A percentile compares a stretch with the other conserved stretches of the same genome.
Evolutionary conservation across 2,888 invertebrate species (phyloP).

Genomic region (Atethmia centrago): DNA sequence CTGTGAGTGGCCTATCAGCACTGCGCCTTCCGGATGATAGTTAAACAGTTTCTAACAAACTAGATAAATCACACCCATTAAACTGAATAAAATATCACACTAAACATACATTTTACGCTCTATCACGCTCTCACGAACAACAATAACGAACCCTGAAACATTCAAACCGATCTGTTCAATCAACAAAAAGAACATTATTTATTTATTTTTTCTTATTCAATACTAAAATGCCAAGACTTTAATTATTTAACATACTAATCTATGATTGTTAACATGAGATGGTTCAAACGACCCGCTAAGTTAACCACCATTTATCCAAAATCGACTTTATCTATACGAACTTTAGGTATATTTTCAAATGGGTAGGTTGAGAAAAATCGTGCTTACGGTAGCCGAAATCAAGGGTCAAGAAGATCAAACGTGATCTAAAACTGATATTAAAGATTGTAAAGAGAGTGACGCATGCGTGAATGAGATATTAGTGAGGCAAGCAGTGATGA

Average conservation of each 20-base stretch:
- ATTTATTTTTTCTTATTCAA: slow-evolving; percentile 69
- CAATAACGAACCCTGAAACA: slow-evolving; percentile 44
- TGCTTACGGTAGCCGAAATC: slow-evolving; percentile 89
- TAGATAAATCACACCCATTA: slow-evolving; percentile 18
- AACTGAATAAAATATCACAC: slow-evolving; percentile 1
- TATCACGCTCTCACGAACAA: slow-evolving; percentile 39
- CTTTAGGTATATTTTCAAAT: slow-evolving; percentile 69
- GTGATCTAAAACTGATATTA: slow-evolving; percentile 89
- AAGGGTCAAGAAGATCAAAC: slow-evolving; percentile 88
- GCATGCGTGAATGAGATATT: slow-evolving; percentile 89
- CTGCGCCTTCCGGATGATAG: background rate
- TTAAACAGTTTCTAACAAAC: slow-evolving; percentile 12
- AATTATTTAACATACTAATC: slow-evolving; percentile 85
- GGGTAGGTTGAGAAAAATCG: slow-evolving; percentile 75
- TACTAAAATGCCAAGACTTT: slow-evolving; percentile 74
- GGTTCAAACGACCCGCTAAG: slow-evolving; percentile 79
- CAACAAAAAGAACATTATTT: slow-evolving; percentile 62
- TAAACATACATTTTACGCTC: slow-evolving; percentile 5
- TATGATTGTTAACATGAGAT: slow-evolving; percentile 86
- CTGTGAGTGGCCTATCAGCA: background rate
- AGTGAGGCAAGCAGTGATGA: slow-evolving; percentile 76
- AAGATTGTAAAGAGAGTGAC: slow-evolving; percentile 85
- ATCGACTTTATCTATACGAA: slow-evolving; percentile 62
- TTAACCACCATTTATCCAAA: slow-evolving; percentile 38
- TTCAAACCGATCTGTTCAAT: slow-evolving; percentile 47